Evolutionary conservation across 2,113 vertebrate genomes (phyloP).

Genomic region (Nipponia nippon): DNA sequence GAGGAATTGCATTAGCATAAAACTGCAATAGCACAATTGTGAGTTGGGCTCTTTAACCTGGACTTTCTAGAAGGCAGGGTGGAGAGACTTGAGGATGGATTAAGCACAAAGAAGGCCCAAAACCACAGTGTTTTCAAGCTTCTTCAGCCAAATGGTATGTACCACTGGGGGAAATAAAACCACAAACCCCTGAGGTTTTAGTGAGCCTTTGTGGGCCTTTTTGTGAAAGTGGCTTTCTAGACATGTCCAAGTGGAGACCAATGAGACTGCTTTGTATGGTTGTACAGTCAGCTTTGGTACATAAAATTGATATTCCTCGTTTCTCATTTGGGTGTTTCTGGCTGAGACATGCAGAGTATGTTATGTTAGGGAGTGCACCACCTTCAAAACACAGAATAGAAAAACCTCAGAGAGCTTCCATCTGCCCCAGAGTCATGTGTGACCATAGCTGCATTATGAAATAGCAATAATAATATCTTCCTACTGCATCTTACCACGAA

Average conservation of each 20-base stretch:
- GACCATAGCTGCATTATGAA: background rate
- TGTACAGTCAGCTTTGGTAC: background rate
- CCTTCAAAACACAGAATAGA: background rate
- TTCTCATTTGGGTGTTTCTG: background rate
- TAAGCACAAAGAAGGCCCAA: background rate
- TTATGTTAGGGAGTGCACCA: background rate
- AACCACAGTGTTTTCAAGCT: background rate
- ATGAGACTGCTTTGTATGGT: background rate
- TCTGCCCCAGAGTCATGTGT: background rate
- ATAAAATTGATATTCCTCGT: background rate
- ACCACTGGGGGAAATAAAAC: background rate
- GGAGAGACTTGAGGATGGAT: background rate
- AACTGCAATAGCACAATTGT: background rate
- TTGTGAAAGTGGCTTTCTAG: background rate
- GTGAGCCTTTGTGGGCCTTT: background rate
- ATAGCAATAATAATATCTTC: background rate
- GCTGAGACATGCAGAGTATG: background rate
- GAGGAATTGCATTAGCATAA: background rate
- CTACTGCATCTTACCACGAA: background rate
- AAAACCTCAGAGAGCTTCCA: slow-evolving; percentile 8
- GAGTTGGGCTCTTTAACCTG: background rate
- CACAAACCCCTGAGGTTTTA: background rate
- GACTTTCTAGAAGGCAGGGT: background rate
- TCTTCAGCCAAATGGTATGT: background rate
- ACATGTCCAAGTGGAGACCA: background rate